These are phyloP conservation scores for Herminia tarsipennalis DNA, from an alignment of 2,888 invertebrate species.

Conservation along the genomic window DNA sequence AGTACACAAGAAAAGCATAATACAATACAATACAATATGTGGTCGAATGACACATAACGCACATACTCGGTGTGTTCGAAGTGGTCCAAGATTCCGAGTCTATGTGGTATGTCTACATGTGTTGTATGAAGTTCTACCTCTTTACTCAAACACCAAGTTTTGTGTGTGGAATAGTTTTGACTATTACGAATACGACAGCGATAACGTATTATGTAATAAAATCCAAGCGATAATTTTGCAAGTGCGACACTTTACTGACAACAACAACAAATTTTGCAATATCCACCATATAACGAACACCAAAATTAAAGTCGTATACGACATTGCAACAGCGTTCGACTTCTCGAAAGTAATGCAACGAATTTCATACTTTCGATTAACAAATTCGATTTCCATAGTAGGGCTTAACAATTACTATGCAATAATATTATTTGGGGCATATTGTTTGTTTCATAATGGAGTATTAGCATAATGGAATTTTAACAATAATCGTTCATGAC, in stretches of 20 bases:
- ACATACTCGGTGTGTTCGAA: no score
- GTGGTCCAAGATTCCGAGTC: no score
- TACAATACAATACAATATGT: no score
- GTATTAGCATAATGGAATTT: slow-evolving; percentile 48
- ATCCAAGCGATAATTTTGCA: slow-evolving; percentile 19
- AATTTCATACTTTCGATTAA: slow-evolving; percentile 44
- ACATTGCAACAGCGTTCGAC: slow-evolving; percentile 36
- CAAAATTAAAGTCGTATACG: slow-evolving; percentile 27
- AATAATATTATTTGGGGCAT: slow-evolving; percentile 39
- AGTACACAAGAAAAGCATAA: no score
- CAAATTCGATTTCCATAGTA: slow-evolving; percentile 45
- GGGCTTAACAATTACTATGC: slow-evolving; percentile 42
- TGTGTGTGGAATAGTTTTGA: no score
- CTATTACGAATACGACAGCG: no score
- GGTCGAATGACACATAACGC: no score
- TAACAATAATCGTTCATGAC: slow-evolving; percentile 44
- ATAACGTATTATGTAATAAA: not conserved
- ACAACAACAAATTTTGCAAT: slow-evolving; percentile 8
- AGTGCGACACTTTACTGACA: slow-evolving; percentile 35
- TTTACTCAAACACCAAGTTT: no score
- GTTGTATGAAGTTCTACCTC: no score
- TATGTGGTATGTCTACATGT: no score
- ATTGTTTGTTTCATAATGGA: slow-evolving; percentile 51
- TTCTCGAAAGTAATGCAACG: slow-evolving; percentile 30
- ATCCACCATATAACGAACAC: slow-evolving; percentile 5